These are phyloP conservation scores for Zhengitettix transpicula DNA, from an alignment of 2,888 invertebrate genomes.

Conservation along the genomic window DNA sequence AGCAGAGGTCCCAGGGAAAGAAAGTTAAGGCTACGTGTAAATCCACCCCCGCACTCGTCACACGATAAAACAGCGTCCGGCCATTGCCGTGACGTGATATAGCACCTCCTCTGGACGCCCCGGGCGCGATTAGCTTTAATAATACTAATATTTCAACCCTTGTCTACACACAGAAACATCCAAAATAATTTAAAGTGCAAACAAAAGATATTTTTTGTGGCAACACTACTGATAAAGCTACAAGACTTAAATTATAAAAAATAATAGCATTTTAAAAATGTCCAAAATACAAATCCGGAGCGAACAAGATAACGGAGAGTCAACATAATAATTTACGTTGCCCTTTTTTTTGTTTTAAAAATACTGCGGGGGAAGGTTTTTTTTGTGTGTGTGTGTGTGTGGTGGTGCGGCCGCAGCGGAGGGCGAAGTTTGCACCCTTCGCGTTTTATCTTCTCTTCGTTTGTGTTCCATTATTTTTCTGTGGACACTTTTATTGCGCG, in stretches of 20 bases:
- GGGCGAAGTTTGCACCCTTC: slow-evolving; percentile 2
- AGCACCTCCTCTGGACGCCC: neutral
- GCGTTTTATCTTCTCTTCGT: slow-evolving; percentile 6
- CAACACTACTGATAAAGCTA: slow-evolving; percentile 3
- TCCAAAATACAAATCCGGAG: slow-evolving; percentile 8
- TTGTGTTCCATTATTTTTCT: slow-evolving; percentile 9
- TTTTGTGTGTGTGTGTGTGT: too few relatives aligned
- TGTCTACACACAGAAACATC: slow-evolving; percentile 1
- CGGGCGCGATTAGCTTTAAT: slow-evolving; percentile 2
- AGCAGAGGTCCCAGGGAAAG: too few relatives aligned
- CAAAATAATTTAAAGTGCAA: slow-evolving; percentile 9
- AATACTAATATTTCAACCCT: slow-evolving; percentile 1
- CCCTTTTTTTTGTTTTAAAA: slow-evolving; percentile 2
- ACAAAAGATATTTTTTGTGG: slow-evolving; percentile 7
- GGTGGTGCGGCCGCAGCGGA: neutral
- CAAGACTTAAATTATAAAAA: slow-evolving; percentile 9
- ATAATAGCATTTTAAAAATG: slow-evolving; percentile 9
- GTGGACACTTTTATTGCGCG: slow-evolving; percentile 9
- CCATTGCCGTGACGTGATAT: neutral
- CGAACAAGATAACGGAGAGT: slow-evolving; percentile 8
- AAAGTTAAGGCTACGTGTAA: too few relatives aligned
- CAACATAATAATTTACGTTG: slow-evolving; percentile 9
- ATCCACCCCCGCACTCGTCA: too few relatives aligned
- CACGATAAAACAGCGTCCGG: neutral
- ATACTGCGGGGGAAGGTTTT: neutral